Percentiles rank a stretch among this genome's conserved stretches.
Evolutionary conservation across 2,888 invertebrate species (phyloP).

Genomic region (Hirtodrosophila alboralis): DNA sequence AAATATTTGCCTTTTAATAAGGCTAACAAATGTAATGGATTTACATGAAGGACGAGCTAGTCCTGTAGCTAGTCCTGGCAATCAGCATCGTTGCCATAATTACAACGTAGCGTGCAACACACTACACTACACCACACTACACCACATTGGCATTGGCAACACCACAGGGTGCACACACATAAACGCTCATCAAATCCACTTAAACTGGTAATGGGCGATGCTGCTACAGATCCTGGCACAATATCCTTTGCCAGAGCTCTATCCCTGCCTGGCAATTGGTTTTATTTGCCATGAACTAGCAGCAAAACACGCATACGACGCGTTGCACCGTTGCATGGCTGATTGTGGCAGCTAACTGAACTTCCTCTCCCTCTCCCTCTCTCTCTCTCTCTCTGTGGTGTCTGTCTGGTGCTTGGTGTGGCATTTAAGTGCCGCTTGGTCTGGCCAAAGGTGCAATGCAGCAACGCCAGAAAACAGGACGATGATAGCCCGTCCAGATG

Average conservation of each 20-base stretch:
- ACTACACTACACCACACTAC: slow-evolving; percentile 4
- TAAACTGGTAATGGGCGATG: slow-evolving; percentile 63
- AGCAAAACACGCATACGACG: slow-evolving; percentile 59
- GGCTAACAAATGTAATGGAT: slow-evolving; percentile 16
- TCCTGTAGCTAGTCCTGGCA: neutral
- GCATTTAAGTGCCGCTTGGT: slow-evolving; percentile 54
- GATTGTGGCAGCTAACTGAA: slow-evolving; percentile 27
- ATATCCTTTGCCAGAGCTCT: neutral
- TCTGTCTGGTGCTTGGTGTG: slow-evolving; percentile 29
- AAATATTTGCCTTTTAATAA: slow-evolving; percentile 8
- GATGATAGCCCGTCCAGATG: slow-evolving; percentile 25
- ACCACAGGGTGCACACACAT: slow-evolving; percentile 44
- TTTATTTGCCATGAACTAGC: slow-evolving; percentile 72
- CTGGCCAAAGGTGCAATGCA: slow-evolving; percentile 48
- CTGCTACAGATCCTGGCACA: slow-evolving; percentile 22
- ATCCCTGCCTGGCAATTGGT: slow-evolving; percentile 39
- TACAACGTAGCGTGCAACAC: slow-evolving; percentile 47
- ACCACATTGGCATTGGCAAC: slow-evolving; percentile 1
- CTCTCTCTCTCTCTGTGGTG: neutral
- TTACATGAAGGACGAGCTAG: slow-evolving; percentile 3
- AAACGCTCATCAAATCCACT: slow-evolving; percentile 79
- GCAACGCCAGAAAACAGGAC: slow-evolving; percentile 18
- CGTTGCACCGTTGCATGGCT: slow-evolving; percentile 39
- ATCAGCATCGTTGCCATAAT: slow-evolving; percentile 60
- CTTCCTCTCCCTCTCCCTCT: slow-evolving; percentile 1